A percentile compares a stretch with the other conserved stretches of the same genome.
Evolutionary conservation across 2,888 invertebrate genomes (phyloP).

Genomic region (Ophion obscuratus): DNA sequence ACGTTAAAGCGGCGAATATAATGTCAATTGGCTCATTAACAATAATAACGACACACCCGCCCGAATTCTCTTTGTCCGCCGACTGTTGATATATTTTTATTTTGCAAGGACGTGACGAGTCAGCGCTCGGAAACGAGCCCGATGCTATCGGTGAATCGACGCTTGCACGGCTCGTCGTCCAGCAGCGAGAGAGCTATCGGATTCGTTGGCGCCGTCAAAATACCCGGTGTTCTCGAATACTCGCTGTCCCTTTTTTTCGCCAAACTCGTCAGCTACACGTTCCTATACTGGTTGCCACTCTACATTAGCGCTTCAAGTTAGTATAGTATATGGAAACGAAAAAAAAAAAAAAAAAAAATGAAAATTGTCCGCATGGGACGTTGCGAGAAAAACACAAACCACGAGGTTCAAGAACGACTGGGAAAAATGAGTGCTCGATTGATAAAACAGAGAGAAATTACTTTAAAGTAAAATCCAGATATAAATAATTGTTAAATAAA

Average conservation of each 20-base stretch:
- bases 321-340: slow-evolving; percentile 79
- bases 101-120: slow-evolving; percentile 73
- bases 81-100: slow-evolving; percentile 20
- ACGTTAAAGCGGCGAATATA: too few relatives aligned
- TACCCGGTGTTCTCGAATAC: slow-evolving; percentile 97
- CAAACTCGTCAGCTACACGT: slow-evolving; percentile 98
- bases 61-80: neutral
- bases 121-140: slow-evolving; percentile 81
- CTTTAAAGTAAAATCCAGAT: too few relatives aligned
- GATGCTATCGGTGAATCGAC: slow-evolving; percentile 79
- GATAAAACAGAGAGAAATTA: too few relatives aligned
- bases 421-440: too few relatives aligned
- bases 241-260: slow-evolving; percentile 97
- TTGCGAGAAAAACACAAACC: too few relatives aligned
- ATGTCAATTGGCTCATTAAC: too few relatives aligned
- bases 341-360: neutral
- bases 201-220: slow-evolving; percentile 90
- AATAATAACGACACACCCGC: too few relatives aligned
- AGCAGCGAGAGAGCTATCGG: slow-evolving; percentile 88
- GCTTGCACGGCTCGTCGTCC: slow-evolving; percentile 58
- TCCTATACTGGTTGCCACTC: slow-evolving; percentile 97
- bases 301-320: slow-evolving; percentile 94
- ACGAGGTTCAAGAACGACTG: too few relatives aligned
- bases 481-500: too few relatives aligned
- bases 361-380: too few relatives aligned